phyloP scores from a whole-genome alignment of 2,888 invertebrate genomes.

The Cheilosia grossa region DNA sequence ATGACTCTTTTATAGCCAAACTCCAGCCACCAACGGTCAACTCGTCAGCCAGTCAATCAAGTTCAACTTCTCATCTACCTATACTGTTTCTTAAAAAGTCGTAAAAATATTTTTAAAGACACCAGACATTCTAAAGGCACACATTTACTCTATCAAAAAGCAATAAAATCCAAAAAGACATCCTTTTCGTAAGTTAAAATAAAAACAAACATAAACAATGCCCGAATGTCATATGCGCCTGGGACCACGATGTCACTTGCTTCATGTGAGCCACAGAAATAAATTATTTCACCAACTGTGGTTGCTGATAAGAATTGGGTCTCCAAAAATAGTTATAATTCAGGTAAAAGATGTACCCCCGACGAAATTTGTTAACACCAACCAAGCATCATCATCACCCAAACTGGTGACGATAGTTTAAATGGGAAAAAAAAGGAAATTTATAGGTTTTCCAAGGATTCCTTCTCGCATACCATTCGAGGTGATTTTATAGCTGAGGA shows the following conservation, averaged over 20 bases:
- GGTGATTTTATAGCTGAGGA: slow-evolving; percentile 34
- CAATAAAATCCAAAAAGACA: slow-evolving; percentile 56
- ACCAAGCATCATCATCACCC: slow-evolving; percentile 32
- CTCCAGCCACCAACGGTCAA: slow-evolving; percentile 8
- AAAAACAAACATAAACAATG: slow-evolving; percentile 68
- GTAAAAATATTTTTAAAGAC: slow-evolving; percentile 57
- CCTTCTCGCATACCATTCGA: background rate
- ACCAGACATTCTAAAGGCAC: slow-evolving; percentile 22
- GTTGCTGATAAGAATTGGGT: slow-evolving; percentile 56
- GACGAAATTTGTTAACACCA: slow-evolving; percentile 38
- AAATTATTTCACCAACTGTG: slow-evolving; percentile 73
- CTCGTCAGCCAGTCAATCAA: slow-evolving; percentile 62
- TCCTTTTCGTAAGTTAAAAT: slow-evolving; percentile 59
- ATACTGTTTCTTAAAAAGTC: slow-evolving; percentile 58
- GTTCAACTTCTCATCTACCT: slow-evolving; percentile 22
- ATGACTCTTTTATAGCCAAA: slow-evolving; percentile 57
- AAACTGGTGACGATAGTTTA: slow-evolving; percentile 39
- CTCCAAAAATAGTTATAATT: slow-evolving; percentile 60
- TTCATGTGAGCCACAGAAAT: slow-evolving; percentile 60
- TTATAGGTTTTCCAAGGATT: slow-evolving; percentile 71
- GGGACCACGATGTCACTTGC: slow-evolving; percentile 32
- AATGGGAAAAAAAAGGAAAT: slow-evolving; percentile 22
- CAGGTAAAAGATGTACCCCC: slow-evolving; percentile 43
- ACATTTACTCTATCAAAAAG: slow-evolving; percentile 67
- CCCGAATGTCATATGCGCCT: slow-evolving; percentile 45